These are phyloP conservation scores for Pammene aurita DNA, from an alignment of 2,888 invertebrate genomes.

Conservation along the genomic window DNA sequence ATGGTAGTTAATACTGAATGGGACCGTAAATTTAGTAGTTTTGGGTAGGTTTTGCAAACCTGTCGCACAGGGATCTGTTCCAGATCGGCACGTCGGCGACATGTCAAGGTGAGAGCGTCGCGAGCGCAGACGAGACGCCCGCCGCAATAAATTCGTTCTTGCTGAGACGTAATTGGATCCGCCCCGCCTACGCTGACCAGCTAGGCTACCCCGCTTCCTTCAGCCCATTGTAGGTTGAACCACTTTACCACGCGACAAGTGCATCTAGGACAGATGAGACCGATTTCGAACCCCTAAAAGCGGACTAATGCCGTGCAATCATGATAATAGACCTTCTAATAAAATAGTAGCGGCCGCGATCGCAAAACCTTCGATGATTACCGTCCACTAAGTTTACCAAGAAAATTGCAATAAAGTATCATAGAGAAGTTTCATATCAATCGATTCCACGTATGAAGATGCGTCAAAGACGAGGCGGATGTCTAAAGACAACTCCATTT, in stretches of 20 bases:
- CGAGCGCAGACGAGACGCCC: conserved; percentile 52
- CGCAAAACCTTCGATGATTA: conserved; percentile 14
- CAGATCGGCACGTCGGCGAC: conserved; percentile 50
- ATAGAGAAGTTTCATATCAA: conserved; percentile 31
- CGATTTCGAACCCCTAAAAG: conserved; percentile 26
- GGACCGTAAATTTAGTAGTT: conserved; percentile 22
- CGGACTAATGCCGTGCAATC: conserved; percentile 4
- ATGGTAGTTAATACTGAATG: conserved; percentile 31
- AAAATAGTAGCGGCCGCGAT: conserved; percentile 21
- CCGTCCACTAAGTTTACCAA: conserved; percentile 11
- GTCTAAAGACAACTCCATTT: conserved; percentile 23
- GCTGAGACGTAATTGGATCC: conserved; percentile 73
- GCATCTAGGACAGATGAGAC: conserved; percentile 30
- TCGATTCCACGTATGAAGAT: conserved; percentile 39
- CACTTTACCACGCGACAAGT: conserved; percentile 32
- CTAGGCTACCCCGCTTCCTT: conserved; percentile 45
- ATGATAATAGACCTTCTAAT: conserved; percentile 21
- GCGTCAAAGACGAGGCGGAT: conserved; percentile 25
- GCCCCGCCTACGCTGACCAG: conserved; percentile 63
- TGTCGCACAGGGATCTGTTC: conserved; percentile 56
- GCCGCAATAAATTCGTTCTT: conserved; percentile 72
- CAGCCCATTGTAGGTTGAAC: conserved; percentile 41
- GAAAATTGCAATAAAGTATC: conserved; percentile 21
- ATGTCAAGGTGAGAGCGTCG: conserved; percentile 56
- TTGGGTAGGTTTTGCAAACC: conserved; percentile 46